A percentile compares a stretch with the other conserved stretches of the same genome.
These are phyloP conservation scores for Odontamblyopus lacepedii DNA, from an alignment of 2,797 vertebrate species.

Conservation along the genomic window DNA sequence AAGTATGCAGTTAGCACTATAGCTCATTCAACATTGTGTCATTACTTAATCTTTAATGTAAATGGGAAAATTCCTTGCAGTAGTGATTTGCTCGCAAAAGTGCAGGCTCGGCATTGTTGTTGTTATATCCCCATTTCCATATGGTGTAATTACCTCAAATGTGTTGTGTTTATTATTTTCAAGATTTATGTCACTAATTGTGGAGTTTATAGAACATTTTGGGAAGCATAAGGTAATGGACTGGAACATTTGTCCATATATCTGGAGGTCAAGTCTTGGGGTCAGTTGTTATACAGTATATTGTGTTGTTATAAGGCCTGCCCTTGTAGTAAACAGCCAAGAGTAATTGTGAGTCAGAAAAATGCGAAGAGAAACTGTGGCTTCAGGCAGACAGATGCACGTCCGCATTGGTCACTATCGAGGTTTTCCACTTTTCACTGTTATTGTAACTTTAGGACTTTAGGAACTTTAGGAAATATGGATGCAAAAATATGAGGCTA, in stretches of 20 bases:
- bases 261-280: not conserved
- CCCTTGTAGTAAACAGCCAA: constrained; percentile 10
- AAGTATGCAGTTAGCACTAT: not conserved
- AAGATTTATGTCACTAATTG: not conserved
- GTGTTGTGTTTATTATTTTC: not conserved
- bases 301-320: not conserved
- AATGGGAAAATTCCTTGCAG: constrained; percentile 12
- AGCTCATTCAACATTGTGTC: constrained; percentile 20
- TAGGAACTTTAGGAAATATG: not conserved
- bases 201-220: not conserved
- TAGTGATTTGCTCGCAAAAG: constrained; percentile 7
- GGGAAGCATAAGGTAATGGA: not conserved
- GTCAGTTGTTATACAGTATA: not conserved
- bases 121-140: not conserved
- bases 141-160: not conserved
- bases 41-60: constrained; percentile 10
- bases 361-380: constrained; percentile 23
- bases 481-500: too few species aligned
- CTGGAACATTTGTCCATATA: not conserved
- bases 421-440: not conserved
- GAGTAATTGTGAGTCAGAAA: constrained; percentile 20
- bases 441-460: not conserved
- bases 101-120: constrained; percentile 6
- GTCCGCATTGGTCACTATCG: not conserved
- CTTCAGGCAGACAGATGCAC: not conserved